Evolutionary conservation across 2,113 vertebrate species (phyloP).

Genomic region (Rhynchopsitta pachyrhyncha): DNA sequence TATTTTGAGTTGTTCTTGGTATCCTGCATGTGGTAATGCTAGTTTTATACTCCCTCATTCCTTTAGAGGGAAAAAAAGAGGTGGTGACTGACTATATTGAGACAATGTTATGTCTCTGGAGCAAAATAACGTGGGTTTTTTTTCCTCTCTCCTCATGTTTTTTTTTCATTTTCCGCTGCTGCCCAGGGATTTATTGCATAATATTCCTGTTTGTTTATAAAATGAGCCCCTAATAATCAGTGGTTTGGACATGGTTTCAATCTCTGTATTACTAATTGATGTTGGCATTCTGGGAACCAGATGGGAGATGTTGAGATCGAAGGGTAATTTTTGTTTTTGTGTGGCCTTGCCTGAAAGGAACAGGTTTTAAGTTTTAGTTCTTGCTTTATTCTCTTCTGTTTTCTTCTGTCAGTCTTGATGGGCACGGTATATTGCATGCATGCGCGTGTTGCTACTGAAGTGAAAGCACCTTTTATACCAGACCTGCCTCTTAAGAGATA

Average conservation of each 20-base stretch:
- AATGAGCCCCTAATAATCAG: constrained; percentile 43
- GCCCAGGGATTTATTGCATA: constrained; percentile 46
- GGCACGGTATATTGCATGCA: constrained; percentile 45
- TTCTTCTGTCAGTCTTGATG: neutral
- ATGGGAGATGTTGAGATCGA: neutral
- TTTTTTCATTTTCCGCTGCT: constrained; percentile 32
- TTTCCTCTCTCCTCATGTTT: neutral
- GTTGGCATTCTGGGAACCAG: constrained; percentile 30
- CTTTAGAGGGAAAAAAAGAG: neutral
- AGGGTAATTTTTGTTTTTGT: constrained; percentile 44
- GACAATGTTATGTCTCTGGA: neutral
- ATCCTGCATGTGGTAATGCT: neutral
- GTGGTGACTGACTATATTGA: constrained; percentile 11
- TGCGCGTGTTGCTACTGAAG: neutral
- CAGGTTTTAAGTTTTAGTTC: neutral
- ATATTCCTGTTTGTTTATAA: too few relatives aligned
- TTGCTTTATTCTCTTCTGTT: neutral
- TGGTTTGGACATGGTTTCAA: constrained; percentile 45
- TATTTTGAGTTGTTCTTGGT: constrained; percentile 39
- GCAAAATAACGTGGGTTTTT: neutral
- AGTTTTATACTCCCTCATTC: neutral
- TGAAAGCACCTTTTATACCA: constrained; percentile 48
- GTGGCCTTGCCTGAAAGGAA: neutral
- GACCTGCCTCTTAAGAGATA: constrained; percentile 60
- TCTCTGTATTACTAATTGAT: constrained; percentile 24